Evolutionary conservation across 2,797 vertebrate species (phyloP).

Genomic region (Rhinophrynus dorsalis): DNA sequence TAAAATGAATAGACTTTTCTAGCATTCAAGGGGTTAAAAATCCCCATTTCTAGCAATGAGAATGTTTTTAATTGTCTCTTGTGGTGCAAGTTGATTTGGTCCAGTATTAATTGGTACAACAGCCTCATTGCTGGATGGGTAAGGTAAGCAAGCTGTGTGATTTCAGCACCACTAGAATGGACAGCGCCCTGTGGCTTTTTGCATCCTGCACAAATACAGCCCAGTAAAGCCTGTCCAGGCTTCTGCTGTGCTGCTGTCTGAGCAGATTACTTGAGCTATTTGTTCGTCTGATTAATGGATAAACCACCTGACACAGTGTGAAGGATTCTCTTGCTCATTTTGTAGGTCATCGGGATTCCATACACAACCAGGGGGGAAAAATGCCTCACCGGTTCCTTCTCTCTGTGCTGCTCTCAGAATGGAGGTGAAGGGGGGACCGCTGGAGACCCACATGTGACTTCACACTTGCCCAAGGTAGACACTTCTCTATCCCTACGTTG

Average conservation of each 20-base stretch:
- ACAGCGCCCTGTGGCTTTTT: slow-evolving; percentile 58
- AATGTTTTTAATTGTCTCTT: too few species aligned
- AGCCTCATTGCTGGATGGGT: too few species aligned
- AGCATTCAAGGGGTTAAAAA: too few species aligned
- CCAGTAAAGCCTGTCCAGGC: slow-evolving; percentile 41
- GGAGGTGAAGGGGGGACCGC: slow-evolving; percentile 76
- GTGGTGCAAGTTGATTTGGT: too few species aligned
- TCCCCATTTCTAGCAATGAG: too few species aligned
- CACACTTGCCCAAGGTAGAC: background rate
- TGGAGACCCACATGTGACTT: slow-evolving; percentile 50
- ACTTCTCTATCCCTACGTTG: background rate
- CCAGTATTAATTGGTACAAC: too few species aligned
- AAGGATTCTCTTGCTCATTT: slow-evolving; percentile 49
- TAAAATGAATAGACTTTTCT: too few species aligned
- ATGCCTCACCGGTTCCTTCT: slow-evolving; percentile 49
- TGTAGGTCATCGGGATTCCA: slow-evolving; percentile 61
- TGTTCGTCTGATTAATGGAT: slow-evolving; percentile 71
- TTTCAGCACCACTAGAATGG: slow-evolving; percentile 65
- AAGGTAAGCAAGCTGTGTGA: background rate
- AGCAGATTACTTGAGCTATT: slow-evolving; percentile 74
- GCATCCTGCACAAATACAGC: slow-evolving; percentile 33
- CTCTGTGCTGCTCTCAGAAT: slow-evolving; percentile 69
- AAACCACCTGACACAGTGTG: slow-evolving; percentile 66
- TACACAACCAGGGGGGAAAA: slow-evolving; percentile 41
- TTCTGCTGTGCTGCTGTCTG: slow-evolving; percentile 57